phyloP scores from a whole-genome alignment of 2,888 invertebrate genomes.

The Helobdella robusta region DNA sequence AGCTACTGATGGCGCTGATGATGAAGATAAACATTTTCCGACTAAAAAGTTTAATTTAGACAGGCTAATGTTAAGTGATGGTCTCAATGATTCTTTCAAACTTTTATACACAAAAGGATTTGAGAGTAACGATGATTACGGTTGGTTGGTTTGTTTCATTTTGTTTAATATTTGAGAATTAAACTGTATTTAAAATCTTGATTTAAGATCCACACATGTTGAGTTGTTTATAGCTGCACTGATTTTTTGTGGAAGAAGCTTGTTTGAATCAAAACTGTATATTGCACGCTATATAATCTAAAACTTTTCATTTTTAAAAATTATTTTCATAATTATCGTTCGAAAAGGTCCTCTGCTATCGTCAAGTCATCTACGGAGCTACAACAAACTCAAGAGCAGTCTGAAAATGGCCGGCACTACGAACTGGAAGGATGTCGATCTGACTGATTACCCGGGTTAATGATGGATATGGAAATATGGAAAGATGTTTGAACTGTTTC shows the following conservation, averaged over 20 bases:
- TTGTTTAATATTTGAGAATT: no score
- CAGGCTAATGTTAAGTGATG: no score
- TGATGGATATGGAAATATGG: background rate
- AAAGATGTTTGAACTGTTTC: background rate
- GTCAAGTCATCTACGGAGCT: slow-evolving; percentile 37
- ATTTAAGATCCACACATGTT: no score
- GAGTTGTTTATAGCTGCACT: no score
- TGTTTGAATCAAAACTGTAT: background rate
- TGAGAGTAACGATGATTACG: slow-evolving; percentile 43
- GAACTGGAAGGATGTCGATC: slow-evolving; percentile 46
- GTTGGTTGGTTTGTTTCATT: no score
- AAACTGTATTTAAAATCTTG: no score
- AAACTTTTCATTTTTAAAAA: background rate
- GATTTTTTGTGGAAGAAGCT: no score
- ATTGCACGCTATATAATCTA: background rate
- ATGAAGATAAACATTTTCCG: no score
- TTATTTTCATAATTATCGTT: background rate
- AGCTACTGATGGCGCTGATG: no score
- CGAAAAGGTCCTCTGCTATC: slow-evolving; percentile 17
- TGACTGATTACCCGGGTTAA: slow-evolving; percentile 46
- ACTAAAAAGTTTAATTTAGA: no score
- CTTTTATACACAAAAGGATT: slow-evolving; percentile 48
- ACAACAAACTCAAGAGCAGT: slow-evolving; percentile 46
- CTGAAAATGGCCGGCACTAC: slow-evolving; percentile 41
- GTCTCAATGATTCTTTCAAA: slow-evolving; percentile 46